Evolutionary conservation across 1,140 invertebrate species (phyloP), one percentile per base, ranked within the genome.

Genomic region (Cepaea nemoralis): DNA sequence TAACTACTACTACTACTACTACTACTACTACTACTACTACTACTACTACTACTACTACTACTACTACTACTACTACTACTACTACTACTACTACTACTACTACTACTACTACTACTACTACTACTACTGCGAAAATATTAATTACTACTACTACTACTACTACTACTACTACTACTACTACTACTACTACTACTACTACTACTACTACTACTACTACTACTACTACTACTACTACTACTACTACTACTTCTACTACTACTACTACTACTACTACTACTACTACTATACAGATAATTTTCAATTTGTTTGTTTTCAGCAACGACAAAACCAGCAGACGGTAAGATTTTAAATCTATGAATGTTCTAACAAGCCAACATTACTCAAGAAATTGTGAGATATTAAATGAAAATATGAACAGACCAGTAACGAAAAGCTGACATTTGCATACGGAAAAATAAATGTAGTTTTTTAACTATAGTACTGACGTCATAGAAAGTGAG

Each of bases 211-310:
- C n/a, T n/a, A n/a, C n/a, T n/a, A n/a, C n/a, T n/a, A n/a, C n/a
- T n/a, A n/a, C n/a, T n/a, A n/a, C n/a, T n/a, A n/a, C n/a, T n/a
- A n/a, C n/a, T n/a, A n/a, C n/a, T n/a, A n/a, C n/a, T 22, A 22
- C 50, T 55, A n/a, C 50, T n/a, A 24, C 50, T 55, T 22, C 5
- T 55, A 5, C 3, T 24, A 22, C n/a, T 55, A 22, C 50, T 55
- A 55, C 45, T 96, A 96, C 40, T 93, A 91, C 94, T 94, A 95
- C 78, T 91, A 92, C 91, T 93, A 91, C 3, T 12, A 39, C 19
- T 69, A 55, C 50, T n/a, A n/a, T 24, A 14, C 31, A 14, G 5
- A 69, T 24, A 31, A 69, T 3, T 31, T 33, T 24, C 35, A 69
- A 2, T 31, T 33, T 24, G 31, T 33, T n/a, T 69, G 35, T 24